Evolutionary conservation across 2,888 invertebrate genomes (phyloP).

Genomic region (Drosophila algonquin): DNA sequence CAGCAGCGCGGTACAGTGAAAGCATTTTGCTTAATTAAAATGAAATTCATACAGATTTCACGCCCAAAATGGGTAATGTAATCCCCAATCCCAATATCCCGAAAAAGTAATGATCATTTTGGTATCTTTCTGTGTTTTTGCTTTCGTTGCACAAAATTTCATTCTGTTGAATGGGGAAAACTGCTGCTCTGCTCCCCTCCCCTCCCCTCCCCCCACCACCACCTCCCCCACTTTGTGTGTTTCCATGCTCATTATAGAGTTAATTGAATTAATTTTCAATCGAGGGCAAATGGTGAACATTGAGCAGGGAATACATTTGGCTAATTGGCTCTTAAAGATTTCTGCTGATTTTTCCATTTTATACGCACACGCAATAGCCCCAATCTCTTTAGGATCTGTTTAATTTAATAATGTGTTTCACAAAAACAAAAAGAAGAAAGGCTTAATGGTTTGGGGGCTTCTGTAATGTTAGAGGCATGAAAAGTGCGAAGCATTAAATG

Average conservation of each 20-base stretch:
- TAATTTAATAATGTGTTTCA: background rate
- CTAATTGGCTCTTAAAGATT: conserved; percentile 55
- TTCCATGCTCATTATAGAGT: conserved; percentile 45
- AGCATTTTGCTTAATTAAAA: conserved; percentile 47
- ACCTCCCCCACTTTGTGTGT: conserved; percentile 5
- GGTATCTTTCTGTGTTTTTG: conserved; percentile 20
- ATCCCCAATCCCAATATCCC: conserved; percentile 6
- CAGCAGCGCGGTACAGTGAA: conserved; percentile 7
- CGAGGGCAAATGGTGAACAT: conserved; percentile 26
- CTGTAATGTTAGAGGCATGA: conserved; percentile 30
- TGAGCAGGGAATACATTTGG: conserved; percentile 46
- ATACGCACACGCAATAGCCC: background rate
- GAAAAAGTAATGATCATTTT: conserved; percentile 20
- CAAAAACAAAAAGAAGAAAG: background rate
- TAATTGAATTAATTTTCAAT: conserved; percentile 62
- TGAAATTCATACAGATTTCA: conserved; percentile 32
- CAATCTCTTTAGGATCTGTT: conserved; percentile 6
- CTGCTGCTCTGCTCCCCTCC: background rate
- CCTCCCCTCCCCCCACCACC: background rate
- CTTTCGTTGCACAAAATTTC: conserved; percentile 38
- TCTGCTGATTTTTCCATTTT: conserved; percentile 43
- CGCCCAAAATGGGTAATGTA: conserved; percentile 19
- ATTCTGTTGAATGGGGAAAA: conserved; percentile 23
- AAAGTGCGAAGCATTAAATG: conserved; percentile 26
- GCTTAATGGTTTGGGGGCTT: background rate